A percentile compares a stretch with the other conserved stretches of the same genome.
Conservation (phyloP, 1,140 invertebrate genomes). For the Caerostris extrusa region DNA sequence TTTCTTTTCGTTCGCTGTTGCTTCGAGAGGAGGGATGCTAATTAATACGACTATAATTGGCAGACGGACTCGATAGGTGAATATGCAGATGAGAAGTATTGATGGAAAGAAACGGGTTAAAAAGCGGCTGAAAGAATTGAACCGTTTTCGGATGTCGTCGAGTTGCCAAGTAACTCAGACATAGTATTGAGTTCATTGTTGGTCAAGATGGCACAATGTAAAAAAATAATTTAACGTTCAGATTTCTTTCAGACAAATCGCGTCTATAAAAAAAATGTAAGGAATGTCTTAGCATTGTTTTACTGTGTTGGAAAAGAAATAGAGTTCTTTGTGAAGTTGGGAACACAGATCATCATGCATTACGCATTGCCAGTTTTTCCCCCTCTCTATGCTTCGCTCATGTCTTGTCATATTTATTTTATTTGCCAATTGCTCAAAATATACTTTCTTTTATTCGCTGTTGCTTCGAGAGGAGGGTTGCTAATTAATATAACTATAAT, state of each 20-base stretch:
- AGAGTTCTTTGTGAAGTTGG: no score
- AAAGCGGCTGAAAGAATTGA: no score
- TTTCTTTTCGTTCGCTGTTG: slow-evolving; percentile 24
- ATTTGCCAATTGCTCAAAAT: slow-evolving; percentile 20
- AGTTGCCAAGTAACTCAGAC: no score
- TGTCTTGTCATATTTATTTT: slow-evolving; percentile 53
- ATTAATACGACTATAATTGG: slow-evolving; percentile 47
- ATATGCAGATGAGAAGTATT: background rate
- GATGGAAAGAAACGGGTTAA: no score
- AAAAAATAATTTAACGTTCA: no score
- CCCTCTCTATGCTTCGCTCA: background rate
- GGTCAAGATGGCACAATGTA: no score
- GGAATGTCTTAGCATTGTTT: no score
- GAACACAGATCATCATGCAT: slow-evolving; percentile 41
- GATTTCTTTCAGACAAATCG: no score
- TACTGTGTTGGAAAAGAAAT: no score
- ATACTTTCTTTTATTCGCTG: slow-evolving; percentile 19
- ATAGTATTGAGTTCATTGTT: no score
- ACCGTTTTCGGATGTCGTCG: no score
- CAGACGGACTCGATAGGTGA: background rate
- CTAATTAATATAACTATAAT: slow-evolving; percentile 43
- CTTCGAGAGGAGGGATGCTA: slow-evolving; percentile 21
- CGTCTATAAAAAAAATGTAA: no score
- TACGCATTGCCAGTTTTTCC: slow-evolving; percentile 5
- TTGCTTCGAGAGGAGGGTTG: background rate